Evolutionary conservation across 2,797 vertebrate species (phyloP), one percentile per base, ranked within the genome.

Genomic region (Pagetopsis macropterus): DNA sequence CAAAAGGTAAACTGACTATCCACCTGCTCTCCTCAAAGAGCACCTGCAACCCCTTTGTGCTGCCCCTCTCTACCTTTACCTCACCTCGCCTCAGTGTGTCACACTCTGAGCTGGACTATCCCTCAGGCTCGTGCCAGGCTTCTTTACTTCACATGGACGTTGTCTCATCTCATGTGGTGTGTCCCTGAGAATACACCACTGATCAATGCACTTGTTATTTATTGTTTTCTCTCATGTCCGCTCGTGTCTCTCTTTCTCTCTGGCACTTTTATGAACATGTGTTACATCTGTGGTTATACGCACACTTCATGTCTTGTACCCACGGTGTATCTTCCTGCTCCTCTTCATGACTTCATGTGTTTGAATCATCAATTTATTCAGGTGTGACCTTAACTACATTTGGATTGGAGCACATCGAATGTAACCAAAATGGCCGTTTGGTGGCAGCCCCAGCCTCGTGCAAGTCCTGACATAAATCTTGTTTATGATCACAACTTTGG

Each of bases 1-100:
- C 93, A 84, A 40, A 93, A 86, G 86, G 90, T 92, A 84, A 95
- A 94, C 87, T 93, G 85, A 91, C 87, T 75, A 16, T 66, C 54
- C 1, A 9, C 9, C 62, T 43, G 63, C 62, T 65, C 7, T 43
- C 27, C 27, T 27, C 23, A 31, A 55, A 9, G 21, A 66, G 75
- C 2, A 21, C 43, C 56, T 54, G 55, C 9, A 27, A 13, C 12
- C 33, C 57, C 54, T 23, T 19, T 8, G 23, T 40, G 63, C 76
- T 70, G 60, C 69, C 57, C 33, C 19, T 40, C 45, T 5, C 48
- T 21, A 19, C 63, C 43, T 68, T 70, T 23, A 61, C n/a, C 8
- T 73, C 58, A 55, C 19, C 10, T 73, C 58, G 51, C 19, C 10
- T 66, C 21, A 16, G 21, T 12, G 37, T 56, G 64, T 40, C 21